Percentiles rank a stretch among this genome's conserved stretches.
These are phyloP conservation scores for Capreolus pygargus DNA, from an alignment of 2,113 vertebrate genomes.

Conservation along the genomic window DNA sequence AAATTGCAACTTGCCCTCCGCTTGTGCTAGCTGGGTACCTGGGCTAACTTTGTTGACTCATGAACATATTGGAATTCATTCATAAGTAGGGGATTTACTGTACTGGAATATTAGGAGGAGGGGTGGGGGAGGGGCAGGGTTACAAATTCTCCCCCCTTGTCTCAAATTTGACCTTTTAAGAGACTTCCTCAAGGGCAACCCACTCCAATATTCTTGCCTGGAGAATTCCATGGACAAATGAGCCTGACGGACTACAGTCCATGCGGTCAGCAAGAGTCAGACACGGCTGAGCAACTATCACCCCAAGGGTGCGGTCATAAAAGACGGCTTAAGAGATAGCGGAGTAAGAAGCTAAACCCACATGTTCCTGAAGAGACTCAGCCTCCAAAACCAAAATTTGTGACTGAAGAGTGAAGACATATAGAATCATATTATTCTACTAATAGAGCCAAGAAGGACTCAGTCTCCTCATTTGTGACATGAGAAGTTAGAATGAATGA, in stretches of 20 bases:
- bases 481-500: background rate
- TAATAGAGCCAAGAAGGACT: background rate
- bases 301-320: background rate
- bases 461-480: background rate
- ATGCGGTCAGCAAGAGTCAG: background rate
- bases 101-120: background rate
- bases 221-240: background rate
- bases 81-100: background rate
- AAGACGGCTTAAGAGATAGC: background rate
- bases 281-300: background rate
- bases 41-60: background rate
- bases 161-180: constrained; percentile 4
- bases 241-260: background rate
- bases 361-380: background rate
- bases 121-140: background rate
- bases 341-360: background rate
- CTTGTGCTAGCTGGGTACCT: background rate
- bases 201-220: background rate
- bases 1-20: background rate
- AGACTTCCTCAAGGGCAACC: background rate
- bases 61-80: background rate
- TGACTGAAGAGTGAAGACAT: background rate
- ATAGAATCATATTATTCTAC: background rate
- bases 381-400: background rate
- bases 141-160: background rate